Evolutionary conservation across 2,888 invertebrate species (phyloP).

Genomic region (Rapana venosa): DNA sequence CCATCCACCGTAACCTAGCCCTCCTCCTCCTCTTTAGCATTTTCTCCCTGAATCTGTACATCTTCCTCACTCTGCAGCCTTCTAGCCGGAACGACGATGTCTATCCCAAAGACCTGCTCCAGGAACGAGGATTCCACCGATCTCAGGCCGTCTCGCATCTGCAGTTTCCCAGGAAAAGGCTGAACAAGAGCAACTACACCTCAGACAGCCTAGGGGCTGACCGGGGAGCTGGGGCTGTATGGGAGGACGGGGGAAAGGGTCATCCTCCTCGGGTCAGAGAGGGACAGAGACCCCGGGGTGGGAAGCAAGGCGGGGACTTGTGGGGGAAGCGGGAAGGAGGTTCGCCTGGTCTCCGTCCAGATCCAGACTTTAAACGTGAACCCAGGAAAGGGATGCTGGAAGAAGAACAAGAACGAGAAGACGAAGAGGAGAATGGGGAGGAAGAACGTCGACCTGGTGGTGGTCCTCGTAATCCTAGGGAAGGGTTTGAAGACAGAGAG

Average conservation of each 20-base stretch:
- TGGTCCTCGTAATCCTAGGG: too few relatives aligned
- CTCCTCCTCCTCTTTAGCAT: neutral
- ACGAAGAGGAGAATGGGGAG: too few relatives aligned
- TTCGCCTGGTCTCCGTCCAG: too few relatives aligned
- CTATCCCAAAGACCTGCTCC: neutral
- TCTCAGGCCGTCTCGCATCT: slow-evolving; percentile 20
- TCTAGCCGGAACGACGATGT: neutral
- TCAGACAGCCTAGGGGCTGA: slow-evolving; percentile 37
- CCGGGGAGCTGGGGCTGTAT: neutral
- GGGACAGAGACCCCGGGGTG: too few relatives aligned
- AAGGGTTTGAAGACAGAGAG: too few relatives aligned
- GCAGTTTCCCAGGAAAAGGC: slow-evolving; percentile 32
- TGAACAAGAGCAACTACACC: slow-evolving; percentile 45
- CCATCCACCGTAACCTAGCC: neutral
- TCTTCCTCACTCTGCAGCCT: slow-evolving; percentile 30
- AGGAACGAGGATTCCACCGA: neutral
- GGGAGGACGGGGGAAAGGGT: neutral
- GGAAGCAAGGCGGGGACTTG: too few relatives aligned
- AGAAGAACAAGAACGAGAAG: too few relatives aligned
- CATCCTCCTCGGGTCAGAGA: neutral
- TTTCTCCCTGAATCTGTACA: slow-evolving; percentile 27
- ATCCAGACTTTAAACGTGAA: too few relatives aligned
- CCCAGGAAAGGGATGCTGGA: too few relatives aligned
- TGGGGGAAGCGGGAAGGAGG: too few relatives aligned
- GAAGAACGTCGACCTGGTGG: too few relatives aligned